Evolutionary conservation across 2,888 invertebrate species (phyloP).

Genomic region (Drosophila yooni): DNA sequence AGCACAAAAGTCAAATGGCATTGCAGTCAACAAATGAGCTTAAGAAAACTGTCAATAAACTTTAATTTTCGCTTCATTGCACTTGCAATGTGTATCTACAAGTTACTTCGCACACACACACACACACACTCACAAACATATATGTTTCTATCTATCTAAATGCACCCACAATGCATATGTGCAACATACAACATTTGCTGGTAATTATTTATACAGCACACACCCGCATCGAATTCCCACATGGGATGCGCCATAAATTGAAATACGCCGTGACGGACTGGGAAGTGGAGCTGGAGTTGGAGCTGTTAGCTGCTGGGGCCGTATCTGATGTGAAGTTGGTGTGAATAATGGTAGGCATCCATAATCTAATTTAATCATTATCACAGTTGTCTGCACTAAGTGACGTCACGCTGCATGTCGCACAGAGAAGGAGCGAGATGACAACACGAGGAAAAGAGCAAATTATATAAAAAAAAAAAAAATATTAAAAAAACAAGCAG

Average conservation of each 20-base stretch:
- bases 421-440: constrained; percentile 26
- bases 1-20: constrained; percentile 62
- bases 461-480: constrained; percentile 14
- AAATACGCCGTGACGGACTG: constrained; percentile 32
- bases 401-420: constrained; percentile 66
- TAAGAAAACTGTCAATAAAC: constrained; percentile 77
- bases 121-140: not conserved
- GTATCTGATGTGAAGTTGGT: constrained; percentile 56
- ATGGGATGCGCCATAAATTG: constrained; percentile 73
- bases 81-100: constrained; percentile 52
- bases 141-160: constrained; percentile 19
- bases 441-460: constrained; percentile 1
- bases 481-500: not conserved
- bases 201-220: constrained; percentile 74
- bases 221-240: constrained; percentile 73
- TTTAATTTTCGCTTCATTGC: constrained; percentile 70
- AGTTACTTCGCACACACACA: constrained; percentile 24
- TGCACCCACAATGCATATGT: constrained; percentile 46
- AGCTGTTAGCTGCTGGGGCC: constrained; percentile 15
- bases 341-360: constrained; percentile 76
- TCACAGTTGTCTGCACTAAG: constrained; percentile 82
- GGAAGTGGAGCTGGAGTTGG: constrained; percentile 4
- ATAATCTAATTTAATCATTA: constrained; percentile 84
- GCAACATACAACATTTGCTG: constrained; percentile 74
- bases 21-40: constrained; percentile 64